Base-by-base conservation (phyloP, 2,113 vertebrate genomes). In the Delphinapterus leucas region DNA sequence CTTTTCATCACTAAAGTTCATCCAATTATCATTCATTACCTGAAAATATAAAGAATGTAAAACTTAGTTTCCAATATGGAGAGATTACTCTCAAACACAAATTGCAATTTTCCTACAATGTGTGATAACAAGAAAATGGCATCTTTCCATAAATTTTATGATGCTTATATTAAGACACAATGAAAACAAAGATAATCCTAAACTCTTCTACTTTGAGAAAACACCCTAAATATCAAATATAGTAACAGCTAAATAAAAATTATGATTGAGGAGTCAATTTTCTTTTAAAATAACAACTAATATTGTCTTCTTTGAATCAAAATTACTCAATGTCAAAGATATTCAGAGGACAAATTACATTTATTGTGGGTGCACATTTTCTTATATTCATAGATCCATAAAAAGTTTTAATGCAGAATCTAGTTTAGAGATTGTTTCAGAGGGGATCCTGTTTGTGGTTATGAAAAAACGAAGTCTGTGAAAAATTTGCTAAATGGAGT, bases 401-500 rank as follows among this genome's bases (percentile, higher is more conserved):
- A 13, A 65, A 84, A 94, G 17, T n/a, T 67, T 81, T 85, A 85
- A 71, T 71, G 26, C 9, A 88, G 31, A 68, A 63, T 81, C 25
- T 53, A 76, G 8, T 77, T 90, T n/a, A 44, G 10, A 58, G 33
- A 90, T 71, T 67, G 6, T 90, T 76, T 71, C 79, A 86, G 41
- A 86, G 12, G 23, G 6, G 25, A 80, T 83, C 95, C 36, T 61
- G n/a, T 31, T 91, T 94, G 10, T 63, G 55, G n/a, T 17, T 36
- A 61, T 74, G 31, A 76, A 65, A 89, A 80, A 85, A 25, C 49
- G 23, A 23, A 91, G 7, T 47, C n/a, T 88, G 60, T 91, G 79
- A 91, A 88, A 93, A 93, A 68, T 88, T 74, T 88, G 49, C 36
- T 81, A 77, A 95, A 44, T 88, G 8, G 4, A 85, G 49, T 84